These are phyloP conservation scores for Eristalinus aeneus DNA, from an alignment of 2,888 invertebrate species.

Conservation along the genomic window DNA sequence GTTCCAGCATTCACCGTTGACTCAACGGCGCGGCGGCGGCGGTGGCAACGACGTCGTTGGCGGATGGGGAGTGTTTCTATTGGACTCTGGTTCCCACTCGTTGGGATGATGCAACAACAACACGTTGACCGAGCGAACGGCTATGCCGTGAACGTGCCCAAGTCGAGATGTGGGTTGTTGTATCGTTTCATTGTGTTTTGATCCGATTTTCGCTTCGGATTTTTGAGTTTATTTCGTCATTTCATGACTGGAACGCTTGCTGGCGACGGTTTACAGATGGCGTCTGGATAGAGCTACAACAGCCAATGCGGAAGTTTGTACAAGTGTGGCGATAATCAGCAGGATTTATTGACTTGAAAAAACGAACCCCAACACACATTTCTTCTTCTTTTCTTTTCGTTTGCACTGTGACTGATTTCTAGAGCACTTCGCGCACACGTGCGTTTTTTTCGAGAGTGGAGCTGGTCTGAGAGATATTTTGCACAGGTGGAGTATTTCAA, in stretches of 20 bases:
- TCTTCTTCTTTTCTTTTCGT: background rate
- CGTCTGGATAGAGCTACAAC: slow-evolving; percentile 20
- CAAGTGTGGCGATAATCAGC: slow-evolving; percentile 22
- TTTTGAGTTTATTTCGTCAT: slow-evolving; percentile 53
- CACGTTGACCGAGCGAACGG: slow-evolving; percentile 28
- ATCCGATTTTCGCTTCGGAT: slow-evolving; percentile 52
- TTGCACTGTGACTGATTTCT: background rate
- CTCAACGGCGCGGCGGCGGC: background rate
- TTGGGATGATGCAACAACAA: slow-evolving; percentile 64
- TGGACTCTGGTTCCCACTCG: background rate
- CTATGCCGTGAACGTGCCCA: slow-evolving; percentile 7
- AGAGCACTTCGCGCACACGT: background rate
- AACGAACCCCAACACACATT: background rate
- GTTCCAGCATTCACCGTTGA: background rate
- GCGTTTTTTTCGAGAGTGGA: background rate
- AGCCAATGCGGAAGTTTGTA: slow-evolving; percentile 50
- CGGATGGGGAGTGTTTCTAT: too few relatives aligned
- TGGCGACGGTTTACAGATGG: background rate
- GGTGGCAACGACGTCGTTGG: too few relatives aligned
- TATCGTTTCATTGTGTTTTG: slow-evolving; percentile 53
- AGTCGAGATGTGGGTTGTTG: slow-evolving; percentile 29
- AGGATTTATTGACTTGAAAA: slow-evolving; percentile 29
- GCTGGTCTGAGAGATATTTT: background rate
- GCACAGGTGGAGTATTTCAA: background rate
- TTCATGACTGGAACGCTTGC: background rate